Evolutionary conservation across 2,113 vertebrate genomes (phyloP), one percentile per base, ranked within the genome.

Genomic region (Actenoides lindsayi): DNA sequence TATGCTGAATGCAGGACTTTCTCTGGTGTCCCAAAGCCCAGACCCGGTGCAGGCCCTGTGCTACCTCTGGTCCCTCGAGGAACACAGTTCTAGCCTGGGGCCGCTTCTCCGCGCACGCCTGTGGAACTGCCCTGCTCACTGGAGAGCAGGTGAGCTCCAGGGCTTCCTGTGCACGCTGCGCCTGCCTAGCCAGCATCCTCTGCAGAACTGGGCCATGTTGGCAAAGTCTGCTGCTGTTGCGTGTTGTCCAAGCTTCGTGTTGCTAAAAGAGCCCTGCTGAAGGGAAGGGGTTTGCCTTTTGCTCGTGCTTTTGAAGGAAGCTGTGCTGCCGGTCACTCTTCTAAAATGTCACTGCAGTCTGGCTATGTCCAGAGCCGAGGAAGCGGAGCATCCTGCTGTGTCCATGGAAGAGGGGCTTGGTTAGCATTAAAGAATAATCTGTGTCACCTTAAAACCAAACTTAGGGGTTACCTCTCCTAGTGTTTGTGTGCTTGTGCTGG

Each of bases 391-490:
- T 92, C 30, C 21, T 83, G 37, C 39, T 20, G 2, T 10, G 19
- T 31, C 60, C n/a, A 0, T 67, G 81, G 59, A 67, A 19, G 11
- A 84, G 27, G 11, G 31, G 6, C 67, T 76, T 85, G 15, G 33
- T 57, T 18, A 68, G 53, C 62, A 23, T 4, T 31, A 46, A 70
- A 74, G 2, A 25, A 80, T 44, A 80, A n/a, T 11, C 24, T 67
- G 6, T 37, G 15, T 50, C 68, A 35, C 7, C 21, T 35, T 30
- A 28, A 25, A 54, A 83, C 23, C 46, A 41, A 25, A 78, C 6
- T 1, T 50, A 14, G 9, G 11, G 23, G 6, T 21, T n/a, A 1
- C 24, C 3, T 31, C 30, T 20, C 0, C 1, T 9, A 20, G 13
- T 27, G 64, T 70, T 19, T 79, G 19, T 50, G 33, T 7, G 3